phyloP scores from a whole-genome alignment of 1,140 invertebrate genomes.

The Nebria ingens region DNA sequence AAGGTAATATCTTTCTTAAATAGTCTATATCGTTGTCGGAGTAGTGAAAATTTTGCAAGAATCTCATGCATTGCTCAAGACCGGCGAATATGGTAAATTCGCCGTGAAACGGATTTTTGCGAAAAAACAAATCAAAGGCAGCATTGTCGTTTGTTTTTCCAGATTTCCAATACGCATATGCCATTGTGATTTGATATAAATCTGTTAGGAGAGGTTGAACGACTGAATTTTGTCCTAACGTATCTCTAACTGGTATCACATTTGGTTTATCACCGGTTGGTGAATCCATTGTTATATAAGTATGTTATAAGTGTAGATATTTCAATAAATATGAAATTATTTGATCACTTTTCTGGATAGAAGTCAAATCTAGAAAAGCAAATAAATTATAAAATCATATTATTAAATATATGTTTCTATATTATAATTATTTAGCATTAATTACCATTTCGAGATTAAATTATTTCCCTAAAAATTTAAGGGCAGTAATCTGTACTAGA shows the following conservation, averaged over 20 bases:
- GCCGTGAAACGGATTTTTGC: slow-evolving; percentile 95
- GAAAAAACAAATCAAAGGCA: slow-evolving; percentile 97
- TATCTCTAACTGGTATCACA: slow-evolving; percentile 27
- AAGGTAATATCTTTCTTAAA: slow-evolving; percentile 72
- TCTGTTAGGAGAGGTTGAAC: slow-evolving; percentile 80
- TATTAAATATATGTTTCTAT: too few species aligned
- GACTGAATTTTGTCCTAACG: slow-evolving; percentile 61
- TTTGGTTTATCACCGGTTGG: slow-evolving; percentile 21
- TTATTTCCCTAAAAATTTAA: too few species aligned
- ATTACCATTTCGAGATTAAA: too few species aligned
- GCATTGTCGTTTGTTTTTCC: slow-evolving; percentile 82
- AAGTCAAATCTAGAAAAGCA: too few species aligned
- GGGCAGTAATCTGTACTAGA: too few species aligned
- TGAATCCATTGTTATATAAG: too few species aligned
- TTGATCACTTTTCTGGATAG: too few species aligned
- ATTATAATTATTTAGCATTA: too few species aligned
- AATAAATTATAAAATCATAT: too few species aligned
- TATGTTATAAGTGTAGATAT: too few species aligned
- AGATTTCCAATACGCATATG: slow-evolving; percentile 99
- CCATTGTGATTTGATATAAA: slow-evolving; percentile 98
- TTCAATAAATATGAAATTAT: too few species aligned
- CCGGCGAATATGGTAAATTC: slow-evolving; percentile 99
- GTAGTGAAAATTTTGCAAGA: slow-evolving; percentile 91
- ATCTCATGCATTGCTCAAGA: slow-evolving; percentile 92
- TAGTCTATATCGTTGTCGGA: slow-evolving; percentile 93